phyloP scores from a whole-genome alignment of 2,888 invertebrate species.

The Steromphala cineraria region DNA sequence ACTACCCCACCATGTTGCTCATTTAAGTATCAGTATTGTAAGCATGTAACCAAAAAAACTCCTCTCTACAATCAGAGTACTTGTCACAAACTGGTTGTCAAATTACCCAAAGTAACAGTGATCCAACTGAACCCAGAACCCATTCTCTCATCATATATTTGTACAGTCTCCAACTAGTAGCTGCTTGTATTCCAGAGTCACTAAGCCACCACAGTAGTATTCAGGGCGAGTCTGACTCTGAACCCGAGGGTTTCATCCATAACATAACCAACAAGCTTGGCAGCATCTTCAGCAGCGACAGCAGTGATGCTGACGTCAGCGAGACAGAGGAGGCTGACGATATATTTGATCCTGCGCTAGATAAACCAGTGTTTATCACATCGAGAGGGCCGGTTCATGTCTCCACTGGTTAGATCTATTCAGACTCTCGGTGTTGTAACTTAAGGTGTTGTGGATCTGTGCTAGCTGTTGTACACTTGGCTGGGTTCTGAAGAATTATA shows the following conservation, averaged over 20 bases:
- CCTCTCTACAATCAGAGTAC: too few species aligned
- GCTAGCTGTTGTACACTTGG: background rate
- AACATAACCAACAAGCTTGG: slow-evolving; percentile 71
- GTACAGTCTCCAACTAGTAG: too few species aligned
- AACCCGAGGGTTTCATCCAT: slow-evolving; percentile 69
- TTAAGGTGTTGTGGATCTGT: background rate
- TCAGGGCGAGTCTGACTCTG: slow-evolving; percentile 73
- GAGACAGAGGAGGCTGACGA: slow-evolving; percentile 69
- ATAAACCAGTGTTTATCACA: slow-evolving; percentile 71
- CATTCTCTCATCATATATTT: too few species aligned
- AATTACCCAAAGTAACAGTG: too few species aligned
- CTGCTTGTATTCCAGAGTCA: slow-evolving; percentile 57
- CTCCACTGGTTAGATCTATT: slow-evolving; percentile 56
- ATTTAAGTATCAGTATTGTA: too few species aligned
- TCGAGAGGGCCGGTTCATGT: slow-evolving; percentile 70
- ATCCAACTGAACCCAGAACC: too few species aligned
- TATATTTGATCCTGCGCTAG: slow-evolving; percentile 63
- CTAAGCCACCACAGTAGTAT: slow-evolving; percentile 68
- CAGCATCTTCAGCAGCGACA: slow-evolving; percentile 83
- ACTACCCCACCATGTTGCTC: too few species aligned
- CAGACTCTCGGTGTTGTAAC: background rate
- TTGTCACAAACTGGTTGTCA: too few species aligned
- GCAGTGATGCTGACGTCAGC: slow-evolving; percentile 77
- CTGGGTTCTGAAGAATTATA: background rate
- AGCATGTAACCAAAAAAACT: too few species aligned